Percentiles rank a stretch among this genome's conserved stretches.
Evolutionary conservation across 2,888 invertebrate genomes (phyloP).

Genomic region (Polylopha cassiicola): DNA sequence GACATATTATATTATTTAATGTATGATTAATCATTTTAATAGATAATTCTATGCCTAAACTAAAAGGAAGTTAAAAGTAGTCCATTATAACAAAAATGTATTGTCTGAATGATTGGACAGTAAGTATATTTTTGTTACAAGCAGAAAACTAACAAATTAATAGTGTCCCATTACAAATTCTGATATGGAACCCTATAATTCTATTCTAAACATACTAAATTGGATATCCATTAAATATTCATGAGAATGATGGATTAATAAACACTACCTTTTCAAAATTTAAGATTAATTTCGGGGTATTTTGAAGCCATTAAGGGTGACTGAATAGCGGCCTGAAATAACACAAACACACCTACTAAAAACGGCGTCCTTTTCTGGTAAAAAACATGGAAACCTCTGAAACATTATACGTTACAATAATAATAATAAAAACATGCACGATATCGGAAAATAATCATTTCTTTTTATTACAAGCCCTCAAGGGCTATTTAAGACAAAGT

Average conservation of each 20-base stretch:
- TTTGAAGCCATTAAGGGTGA: slow-evolving; percentile 3
- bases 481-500: slow-evolving; percentile 29
- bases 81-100: slow-evolving; percentile 4
- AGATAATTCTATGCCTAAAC: neutral
- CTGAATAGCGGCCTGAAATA: neutral
- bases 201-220: neutral
- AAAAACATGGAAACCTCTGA: neutral
- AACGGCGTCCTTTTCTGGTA: too few species aligned
- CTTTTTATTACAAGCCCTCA: slow-evolving; percentile 30
- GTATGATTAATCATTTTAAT: too few species aligned
- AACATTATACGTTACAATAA: too few species aligned
- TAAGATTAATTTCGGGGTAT: slow-evolving; percentile 1
- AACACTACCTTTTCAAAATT: neutral
- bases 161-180: too few species aligned
- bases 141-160: too few species aligned
- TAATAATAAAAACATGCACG: too few species aligned
- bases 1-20: too few species aligned
- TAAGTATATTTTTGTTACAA: too few species aligned
- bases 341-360: neutral
- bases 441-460: too few species aligned
- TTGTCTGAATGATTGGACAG: too few species aligned
- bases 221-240: slow-evolving; percentile 4
- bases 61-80: neutral
- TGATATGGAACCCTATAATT: neutral
- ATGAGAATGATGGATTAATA: slow-evolving; percentile 1